Evolutionary conservation across 2,113 vertebrate species (phyloP).

Genomic region (Eira barbara): DNA sequence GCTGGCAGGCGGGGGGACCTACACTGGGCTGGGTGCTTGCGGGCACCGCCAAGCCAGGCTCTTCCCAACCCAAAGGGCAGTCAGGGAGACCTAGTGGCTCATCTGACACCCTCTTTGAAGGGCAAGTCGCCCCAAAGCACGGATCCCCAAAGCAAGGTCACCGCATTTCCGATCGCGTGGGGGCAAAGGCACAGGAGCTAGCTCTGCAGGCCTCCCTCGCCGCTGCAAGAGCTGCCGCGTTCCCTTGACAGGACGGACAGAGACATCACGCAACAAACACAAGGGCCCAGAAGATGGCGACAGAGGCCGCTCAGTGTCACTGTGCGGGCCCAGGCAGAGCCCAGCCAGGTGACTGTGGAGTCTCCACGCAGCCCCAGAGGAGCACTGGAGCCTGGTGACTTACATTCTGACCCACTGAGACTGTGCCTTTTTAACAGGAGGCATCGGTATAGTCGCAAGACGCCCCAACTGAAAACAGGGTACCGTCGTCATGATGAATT

Average conservation of each 20-base stretch:
- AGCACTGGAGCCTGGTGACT: accelerated
- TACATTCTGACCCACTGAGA: background rate
- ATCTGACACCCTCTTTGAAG: background rate
- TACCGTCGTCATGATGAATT: accelerated
- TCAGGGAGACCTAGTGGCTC: accelerated
- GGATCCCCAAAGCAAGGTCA: background rate
- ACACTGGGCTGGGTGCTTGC: background rate
- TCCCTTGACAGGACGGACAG: background rate
- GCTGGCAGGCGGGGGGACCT: background rate
- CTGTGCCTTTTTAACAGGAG: background rate
- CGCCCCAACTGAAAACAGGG: too few relatives aligned
- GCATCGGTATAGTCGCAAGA: background rate
- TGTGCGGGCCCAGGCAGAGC: background rate
- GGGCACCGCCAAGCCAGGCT: background rate
- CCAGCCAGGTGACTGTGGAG: background rate
- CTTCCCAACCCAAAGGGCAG: background rate
- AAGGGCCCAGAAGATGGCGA: constrained; percentile 82
- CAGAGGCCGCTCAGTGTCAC: constrained; percentile 77
- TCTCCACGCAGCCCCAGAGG: background rate
- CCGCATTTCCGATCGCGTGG: accelerated
- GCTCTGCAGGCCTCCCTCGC: too few relatives aligned
- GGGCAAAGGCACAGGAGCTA: background rate
- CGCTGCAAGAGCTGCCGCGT: accelerated
- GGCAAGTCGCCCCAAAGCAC: background rate
- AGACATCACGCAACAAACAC: constrained; percentile 41